These are phyloP conservation scores for Trematocara stigmaticum DNA, from an alignment of 2,113 vertebrate species.

Conservation along the genomic window DNA sequence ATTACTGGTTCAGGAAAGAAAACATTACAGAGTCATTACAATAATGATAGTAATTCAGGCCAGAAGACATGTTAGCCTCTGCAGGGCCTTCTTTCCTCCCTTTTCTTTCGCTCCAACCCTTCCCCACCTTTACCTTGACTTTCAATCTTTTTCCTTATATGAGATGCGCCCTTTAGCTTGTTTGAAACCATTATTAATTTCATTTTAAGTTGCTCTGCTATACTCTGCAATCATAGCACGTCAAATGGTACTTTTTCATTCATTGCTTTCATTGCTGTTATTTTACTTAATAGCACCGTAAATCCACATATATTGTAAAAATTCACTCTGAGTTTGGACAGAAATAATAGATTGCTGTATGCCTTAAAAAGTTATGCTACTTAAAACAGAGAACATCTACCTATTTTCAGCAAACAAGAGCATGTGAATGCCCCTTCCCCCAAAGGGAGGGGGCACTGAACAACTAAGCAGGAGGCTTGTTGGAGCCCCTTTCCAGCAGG, in stretches of 20 bases:
- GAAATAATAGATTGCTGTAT: background rate
- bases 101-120: background rate
- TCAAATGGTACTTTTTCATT: background rate
- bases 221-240: background rate
- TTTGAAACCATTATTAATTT: background rate
- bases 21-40: conserved; percentile 75
- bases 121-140: background rate
- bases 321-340: background rate
- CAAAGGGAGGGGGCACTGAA: background rate
- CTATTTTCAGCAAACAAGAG: background rate
- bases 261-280: background rate
- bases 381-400: background rate
- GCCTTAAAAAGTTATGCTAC: background rate
- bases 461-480: background rate
- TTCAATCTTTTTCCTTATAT: background rate
- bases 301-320: background rate
- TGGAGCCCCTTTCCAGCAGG: background rate
- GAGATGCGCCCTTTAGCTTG: background rate
- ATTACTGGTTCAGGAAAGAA: conserved; percentile 72
- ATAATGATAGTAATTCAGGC: conserved; percentile 74
- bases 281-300: conserved; percentile 10
- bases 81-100: conserved; percentile 28
- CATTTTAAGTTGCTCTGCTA: background rate
- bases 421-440: background rate
- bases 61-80: conserved; percentile 51